Base-by-base conservation (phyloP, 2,797 vertebrate genomes). In the Gallinago nigripennis region DNA sequence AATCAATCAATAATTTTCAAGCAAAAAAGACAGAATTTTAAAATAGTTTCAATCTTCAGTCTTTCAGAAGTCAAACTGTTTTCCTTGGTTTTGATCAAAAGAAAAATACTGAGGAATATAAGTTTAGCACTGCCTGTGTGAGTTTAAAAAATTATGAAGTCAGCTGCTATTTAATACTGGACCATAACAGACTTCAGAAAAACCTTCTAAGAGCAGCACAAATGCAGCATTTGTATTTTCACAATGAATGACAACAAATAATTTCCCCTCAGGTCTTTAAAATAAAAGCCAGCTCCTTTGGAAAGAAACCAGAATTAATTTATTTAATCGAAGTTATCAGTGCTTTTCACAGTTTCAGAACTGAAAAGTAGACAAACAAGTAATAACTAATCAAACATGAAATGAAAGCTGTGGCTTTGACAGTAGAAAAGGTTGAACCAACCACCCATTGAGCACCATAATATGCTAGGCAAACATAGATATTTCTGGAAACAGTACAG, bases 1-100 rank as follows among this genome's bases (percentile, higher is more conserved):
- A 94, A 93, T 88, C n/a, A 82, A 85, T 89, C 88, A 92, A 88
- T 92, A 89, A 63, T 81, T 89, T 92, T 83, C 41, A 60, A 88
- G 15, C 1, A 1, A 72, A 96, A 96, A 93, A 86, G 5, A 6
- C 23, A 79, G 79, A 72, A 84, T 83, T 84, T 93, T 33, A 53
- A 86, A 91, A 76, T 18, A 50, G n/a, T 79, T 88, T 91, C 31
- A 79, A 33, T 79, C 58, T 81, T 78, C 27, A 83, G 4, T 72
- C 56, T 86, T 69, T 76, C 72, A 86, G 78, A 89, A 94, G 24
- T 69, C 68, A 76, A 28, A 51, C 31, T 53, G 18, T 58, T 79
- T 58, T 82, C 35, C 24, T 80, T 80, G 9, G 0, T 76, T 94
- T 86, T 82, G 41, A 77, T 82, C 31, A 81, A 92, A 86, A 88